Base-by-base conservation (phyloP, 2,888 invertebrate genomes). In the Ellobium chinense region DNA sequence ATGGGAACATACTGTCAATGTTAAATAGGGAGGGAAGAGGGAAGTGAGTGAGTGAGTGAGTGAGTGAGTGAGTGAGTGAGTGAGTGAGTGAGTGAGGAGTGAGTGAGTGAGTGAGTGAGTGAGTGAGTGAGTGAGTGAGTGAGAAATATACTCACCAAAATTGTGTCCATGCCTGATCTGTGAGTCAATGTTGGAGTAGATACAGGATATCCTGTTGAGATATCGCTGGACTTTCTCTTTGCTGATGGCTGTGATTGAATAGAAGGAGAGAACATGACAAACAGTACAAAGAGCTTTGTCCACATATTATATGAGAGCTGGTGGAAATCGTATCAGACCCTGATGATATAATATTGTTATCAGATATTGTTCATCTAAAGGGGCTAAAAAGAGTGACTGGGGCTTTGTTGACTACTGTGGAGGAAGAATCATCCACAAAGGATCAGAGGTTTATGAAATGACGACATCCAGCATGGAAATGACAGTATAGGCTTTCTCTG, bases 101-200 rank as follows among this genome's bases (percentile, higher is more conserved):
- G 9, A 46, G 46, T 46, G 9, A 46, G 46, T 46, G 46, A 46
- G 9, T 46, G 46, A 46, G 46, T 46, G 9, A 46, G 46, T 46
- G 46, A 46, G 18, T 46, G 46, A 46, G 46, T 46, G 46, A 46
- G 46, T 46, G 46, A 46, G 46, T 18, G 46, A 46, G 18, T 46
- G 46, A 46, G 46, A 12, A 46, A 46, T 12, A 46, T 46, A 83
- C 86, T 85, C 79, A 91, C 91, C 88, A 31, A 90, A 87, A 18
- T 85, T 78, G 73, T 87, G 88, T 9, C 89, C 89, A 80, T 90
- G 90, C 46, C 86, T 82, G 56, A 89, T 87, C 62, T 87, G 88
- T 7, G 84, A 83, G 72, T 91, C 91, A 62, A 90, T 82, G 80
- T 89, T 89, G n/a, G 87, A 86, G 73, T 91, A 91, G 54, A 91